Base-by-base conservation (phyloP, 2,113 vertebrate species). In the Lepidothrix coronata region DNA sequence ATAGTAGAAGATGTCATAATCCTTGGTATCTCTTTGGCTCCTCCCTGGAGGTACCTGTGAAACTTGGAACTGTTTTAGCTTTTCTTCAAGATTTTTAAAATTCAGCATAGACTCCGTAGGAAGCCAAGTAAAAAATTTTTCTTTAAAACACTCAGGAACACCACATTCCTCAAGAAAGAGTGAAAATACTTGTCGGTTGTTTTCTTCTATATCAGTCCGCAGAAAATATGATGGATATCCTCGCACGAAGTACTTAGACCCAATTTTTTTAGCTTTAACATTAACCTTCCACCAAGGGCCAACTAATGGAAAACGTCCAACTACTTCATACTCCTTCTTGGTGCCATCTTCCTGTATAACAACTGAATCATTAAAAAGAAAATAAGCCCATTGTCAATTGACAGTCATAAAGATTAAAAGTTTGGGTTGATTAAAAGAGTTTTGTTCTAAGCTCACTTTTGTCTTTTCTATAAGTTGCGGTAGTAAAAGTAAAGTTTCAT, bases 281-380 rank as follows among this genome's bases (percentile, higher is more conserved):
- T 96, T 97, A 82, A 99, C 97, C 75, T 72, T 94, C 98, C 99
- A 99, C 98, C 99, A 99, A 8, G 98, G 95, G 61, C 24, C 97
- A 18, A 43, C 74, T 33, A 99, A 96, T 4, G 97, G 97, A 96
- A 99, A 99, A 43, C 94, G 96, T 85, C 99, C 98, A 37, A 91
- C 68, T 39, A 98, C 97, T 21, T 85, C 30, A 85, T 89, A 97
- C 17, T 62, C 25, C 39, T 95, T 62, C 59, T 48, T 35, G 25
- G 96, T 96, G 24, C 25, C 23, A 6, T 96, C 96, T 62, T 98
- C 97, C 55, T 51, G 75, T 90, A 99, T 97, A 76, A 88, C 9
- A 97, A 98, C 98, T 99, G 90, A 27, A 96, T 72, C 3, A 37
- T 78, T 55, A 59, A 92, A 81, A 93, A 91, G 65, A 76, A 93